Percentiles rank a stretch among this genome's conserved stretches.
These are phyloP conservation scores for Incurvaria masculella DNA, from an alignment of 2,888 invertebrate genomes.

Conservation along the genomic window DNA sequence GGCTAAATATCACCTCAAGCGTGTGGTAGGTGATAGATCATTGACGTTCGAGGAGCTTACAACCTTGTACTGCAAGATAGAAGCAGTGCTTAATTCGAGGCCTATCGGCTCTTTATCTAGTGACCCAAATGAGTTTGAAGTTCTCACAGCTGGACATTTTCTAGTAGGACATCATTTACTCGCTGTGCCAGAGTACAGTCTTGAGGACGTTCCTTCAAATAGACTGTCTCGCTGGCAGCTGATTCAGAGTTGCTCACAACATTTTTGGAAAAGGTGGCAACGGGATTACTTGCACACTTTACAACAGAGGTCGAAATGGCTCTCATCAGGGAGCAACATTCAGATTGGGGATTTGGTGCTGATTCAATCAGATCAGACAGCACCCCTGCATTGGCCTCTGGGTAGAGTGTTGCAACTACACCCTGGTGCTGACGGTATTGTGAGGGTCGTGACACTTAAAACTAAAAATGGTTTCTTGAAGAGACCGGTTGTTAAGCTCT, in stretches of 20 bases:
- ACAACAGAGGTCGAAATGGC: not conserved
- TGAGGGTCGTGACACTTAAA: not conserved
- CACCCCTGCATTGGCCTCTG: constrained; percentile 1
- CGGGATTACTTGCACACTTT: not conserved
- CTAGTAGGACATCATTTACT: not conserved
- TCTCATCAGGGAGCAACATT: not conserved
- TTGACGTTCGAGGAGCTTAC: constrained; percentile 7
- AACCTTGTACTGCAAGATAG: constrained; percentile 4
- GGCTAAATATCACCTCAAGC: constrained; percentile 5
- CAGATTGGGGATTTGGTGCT: not conserved
- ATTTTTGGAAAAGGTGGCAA: constrained; percentile 6
- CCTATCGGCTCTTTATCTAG: constrained; percentile 1
- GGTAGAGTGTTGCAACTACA: not conserved
- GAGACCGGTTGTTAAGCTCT: constrained; percentile 7
- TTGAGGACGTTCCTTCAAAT: not conserved
- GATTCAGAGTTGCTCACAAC: constrained; percentile 2
- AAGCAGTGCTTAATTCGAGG: constrained; percentile 7
- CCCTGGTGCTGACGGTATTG: not conserved
- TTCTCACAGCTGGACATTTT: constrained; percentile 7
- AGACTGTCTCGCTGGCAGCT: constrained; percentile 1
- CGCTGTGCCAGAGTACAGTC: not conserved
- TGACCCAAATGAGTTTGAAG: constrained; percentile 1
- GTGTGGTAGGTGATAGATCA: constrained; percentile 4
- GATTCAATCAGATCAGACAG: not conserved
- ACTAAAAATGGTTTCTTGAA: not conserved